Evolutionary conservation across 1,140 invertebrate species (phyloP).

Genomic region (silkworm (Bombyx mori)): DNA sequence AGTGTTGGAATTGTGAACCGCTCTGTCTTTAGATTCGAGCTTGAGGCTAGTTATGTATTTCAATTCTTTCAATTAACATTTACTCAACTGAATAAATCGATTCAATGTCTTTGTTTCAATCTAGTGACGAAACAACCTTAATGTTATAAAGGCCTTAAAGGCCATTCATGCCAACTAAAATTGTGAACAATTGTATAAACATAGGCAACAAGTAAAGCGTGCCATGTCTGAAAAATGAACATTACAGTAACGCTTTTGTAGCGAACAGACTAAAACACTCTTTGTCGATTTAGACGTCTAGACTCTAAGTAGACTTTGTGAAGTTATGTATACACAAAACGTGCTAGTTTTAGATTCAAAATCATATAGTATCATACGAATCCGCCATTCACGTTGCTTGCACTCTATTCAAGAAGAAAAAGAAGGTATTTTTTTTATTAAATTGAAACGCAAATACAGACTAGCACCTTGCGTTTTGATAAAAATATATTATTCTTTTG

Average conservation of each 20-base stretch:
- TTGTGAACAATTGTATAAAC: conserved; percentile 57
- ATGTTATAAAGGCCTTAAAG: conserved; percentile 20
- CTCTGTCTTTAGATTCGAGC: too few species aligned
- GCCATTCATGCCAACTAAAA: conserved; percentile 24
- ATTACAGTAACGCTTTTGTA: conserved; percentile 6
- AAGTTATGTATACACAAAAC: conserved; percentile 40
- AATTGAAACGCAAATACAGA: neutral
- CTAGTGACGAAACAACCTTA: conserved; percentile 24
- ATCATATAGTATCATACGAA: conserved; percentile 46
- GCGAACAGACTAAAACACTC: too few species aligned
- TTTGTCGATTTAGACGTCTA: neutral
- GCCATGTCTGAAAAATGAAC: conserved; percentile 31
- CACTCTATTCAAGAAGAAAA: conserved; percentile 50
- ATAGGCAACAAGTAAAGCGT: conserved; percentile 34
- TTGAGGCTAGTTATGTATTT: too few species aligned
- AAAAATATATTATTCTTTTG: too few species aligned
- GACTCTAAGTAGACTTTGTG: neutral
- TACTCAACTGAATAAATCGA: conserved; percentile 43
- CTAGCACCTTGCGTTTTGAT: too few species aligned
- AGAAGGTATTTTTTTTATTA: conserved; percentile 32
- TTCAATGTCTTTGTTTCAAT: conserved; percentile 41
- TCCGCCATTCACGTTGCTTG: conserved; percentile 45
- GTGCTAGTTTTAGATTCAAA: conserved; percentile 42
- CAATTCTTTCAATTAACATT: neutral
- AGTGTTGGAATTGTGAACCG: too few species aligned